Percentiles rank a stretch among this genome's conserved stretches.
These are phyloP conservation scores for Blastomussa wellsi DNA, from an alignment of 92 coral and sea anemone genomes.

Conservation along the genomic window DNA sequence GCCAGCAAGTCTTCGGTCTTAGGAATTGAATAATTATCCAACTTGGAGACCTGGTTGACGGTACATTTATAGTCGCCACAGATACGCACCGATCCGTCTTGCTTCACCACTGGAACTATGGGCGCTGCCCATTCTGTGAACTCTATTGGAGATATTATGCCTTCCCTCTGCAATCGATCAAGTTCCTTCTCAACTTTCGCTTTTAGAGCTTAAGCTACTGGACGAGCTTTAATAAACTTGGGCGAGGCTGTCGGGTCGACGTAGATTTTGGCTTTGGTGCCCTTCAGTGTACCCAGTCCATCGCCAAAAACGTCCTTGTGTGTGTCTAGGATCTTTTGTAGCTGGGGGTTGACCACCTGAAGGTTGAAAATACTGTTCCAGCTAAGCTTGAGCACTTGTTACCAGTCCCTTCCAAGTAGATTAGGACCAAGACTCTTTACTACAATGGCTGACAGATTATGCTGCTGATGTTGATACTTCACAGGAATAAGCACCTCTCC, in stretches of 20 bases:
- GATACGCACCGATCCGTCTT: constrained; percentile 41
- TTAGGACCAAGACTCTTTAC: constrained; percentile 45
- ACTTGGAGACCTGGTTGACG: too few relatives aligned
- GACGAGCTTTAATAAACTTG: constrained; percentile 61
- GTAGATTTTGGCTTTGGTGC: constrained; percentile 50
- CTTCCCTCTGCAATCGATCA: constrained; percentile 45
- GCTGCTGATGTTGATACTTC: constrained; percentile 32
- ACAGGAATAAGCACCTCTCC: constrained; percentile 49
- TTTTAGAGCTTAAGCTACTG: constrained; percentile 48
- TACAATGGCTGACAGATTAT: constrained; percentile 28
- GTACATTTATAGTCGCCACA: too few relatives aligned
- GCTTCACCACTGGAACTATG: constrained; percentile 54
- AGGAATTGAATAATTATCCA: too few relatives aligned
- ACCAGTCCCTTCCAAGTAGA: constrained; percentile 57
- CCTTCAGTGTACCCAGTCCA: constrained; percentile 60
- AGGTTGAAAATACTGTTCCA: constrained; percentile 30
- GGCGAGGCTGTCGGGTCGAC: constrained; percentile 53
- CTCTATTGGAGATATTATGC: constrained; percentile 52
- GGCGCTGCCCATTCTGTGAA: constrained; percentile 59
- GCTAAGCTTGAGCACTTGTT: constrained; percentile 9
- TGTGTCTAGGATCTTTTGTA: neutral
- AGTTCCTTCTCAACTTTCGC: constrained; percentile 49
- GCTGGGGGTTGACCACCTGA: constrained; percentile 11
- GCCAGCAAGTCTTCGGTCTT: too few relatives aligned
- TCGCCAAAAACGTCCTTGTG: too few relatives aligned